A percentile compares a stretch with the other conserved stretches of the same genome.
Evolutionary conservation across 2,888 invertebrate species (phyloP).

Genomic region (Xanthia togata): DNA sequence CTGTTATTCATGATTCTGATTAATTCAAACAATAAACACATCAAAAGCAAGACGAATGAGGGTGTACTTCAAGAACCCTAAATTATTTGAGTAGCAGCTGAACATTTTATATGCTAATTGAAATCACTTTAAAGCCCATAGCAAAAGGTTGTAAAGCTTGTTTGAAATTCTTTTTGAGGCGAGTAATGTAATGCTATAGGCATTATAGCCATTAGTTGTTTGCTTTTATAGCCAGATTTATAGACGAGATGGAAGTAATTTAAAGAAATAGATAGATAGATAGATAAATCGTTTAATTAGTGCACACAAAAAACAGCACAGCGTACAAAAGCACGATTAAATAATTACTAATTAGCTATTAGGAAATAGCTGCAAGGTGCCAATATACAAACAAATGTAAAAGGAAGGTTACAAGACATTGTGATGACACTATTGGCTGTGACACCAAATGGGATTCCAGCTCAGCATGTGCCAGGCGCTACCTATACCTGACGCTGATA

Average conservation of each 20-base stretch:
- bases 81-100: slow-evolving; percentile 68
- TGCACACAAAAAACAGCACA: no score
- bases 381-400: no score
- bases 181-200: slow-evolving; percentile 23
- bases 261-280: not conserved
- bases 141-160: slow-evolving; percentile 66
- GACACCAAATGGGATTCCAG: no score
- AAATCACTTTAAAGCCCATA: slow-evolving; percentile 69
- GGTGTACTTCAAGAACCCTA: slow-evolving; percentile 63
- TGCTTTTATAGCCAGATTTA: slow-evolving; percentile 12
- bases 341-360: no score
- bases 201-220: slow-evolving; percentile 3
- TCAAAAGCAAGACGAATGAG: slow-evolving; percentile 23
- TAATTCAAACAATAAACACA: slow-evolving; percentile 9
- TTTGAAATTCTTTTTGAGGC: slow-evolving; percentile 52
- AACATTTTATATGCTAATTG: slow-evolving; percentile 78
- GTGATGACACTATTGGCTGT: no score
- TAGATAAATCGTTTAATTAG: no score
- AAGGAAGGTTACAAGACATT: no score
- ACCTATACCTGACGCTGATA: no score
- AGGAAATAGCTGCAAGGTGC: no score
- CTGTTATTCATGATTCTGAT: slow-evolving; percentile 6
- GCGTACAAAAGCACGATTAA: no score
- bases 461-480: no score
- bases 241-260: not conserved